Evolutionary conservation across 2,797 vertebrate genomes (phyloP).

Genomic region (Manis pentadactyla): DNA sequence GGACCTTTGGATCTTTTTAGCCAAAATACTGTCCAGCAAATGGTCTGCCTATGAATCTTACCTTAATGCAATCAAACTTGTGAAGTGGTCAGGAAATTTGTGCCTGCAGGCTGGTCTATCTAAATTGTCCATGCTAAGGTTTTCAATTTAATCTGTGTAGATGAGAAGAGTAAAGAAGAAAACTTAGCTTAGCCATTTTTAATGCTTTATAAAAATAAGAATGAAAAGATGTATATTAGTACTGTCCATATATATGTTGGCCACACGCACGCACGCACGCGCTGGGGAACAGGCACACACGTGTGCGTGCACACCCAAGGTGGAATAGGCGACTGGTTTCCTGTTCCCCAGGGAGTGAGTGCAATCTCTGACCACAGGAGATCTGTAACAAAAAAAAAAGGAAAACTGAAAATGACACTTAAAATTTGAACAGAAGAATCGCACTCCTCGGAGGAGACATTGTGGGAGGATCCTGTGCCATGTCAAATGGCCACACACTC

Average conservation of each 20-base stretch:
- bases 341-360: not conserved
- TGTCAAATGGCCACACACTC: not conserved
- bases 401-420: not conserved
- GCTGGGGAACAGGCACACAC: not conserved
- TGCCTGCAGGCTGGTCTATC: not conserved
- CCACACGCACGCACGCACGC: not conserved
- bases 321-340: not conserved
- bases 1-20: not conserved
- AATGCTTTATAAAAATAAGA: slow-evolving; percentile 8
- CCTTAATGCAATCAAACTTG: not conserved
- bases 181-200: not conserved
- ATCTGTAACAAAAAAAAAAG: not conserved
- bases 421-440: not conserved
- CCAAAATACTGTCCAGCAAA: not conserved
- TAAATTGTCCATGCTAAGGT: not conserved
- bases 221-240: not conserved
- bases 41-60: not conserved
- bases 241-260: not conserved
- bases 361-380: not conserved
- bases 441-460: not conserved
- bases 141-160: not conserved
- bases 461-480: rapidly evolving
- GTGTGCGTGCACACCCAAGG: too few relatives aligned
- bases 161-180: not conserved
- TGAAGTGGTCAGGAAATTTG: not conserved